These are phyloP conservation scores for Lepidothrix coronata DNA, from an alignment of 2,113 vertebrate genomes.

Conservation along the genomic window DNA sequence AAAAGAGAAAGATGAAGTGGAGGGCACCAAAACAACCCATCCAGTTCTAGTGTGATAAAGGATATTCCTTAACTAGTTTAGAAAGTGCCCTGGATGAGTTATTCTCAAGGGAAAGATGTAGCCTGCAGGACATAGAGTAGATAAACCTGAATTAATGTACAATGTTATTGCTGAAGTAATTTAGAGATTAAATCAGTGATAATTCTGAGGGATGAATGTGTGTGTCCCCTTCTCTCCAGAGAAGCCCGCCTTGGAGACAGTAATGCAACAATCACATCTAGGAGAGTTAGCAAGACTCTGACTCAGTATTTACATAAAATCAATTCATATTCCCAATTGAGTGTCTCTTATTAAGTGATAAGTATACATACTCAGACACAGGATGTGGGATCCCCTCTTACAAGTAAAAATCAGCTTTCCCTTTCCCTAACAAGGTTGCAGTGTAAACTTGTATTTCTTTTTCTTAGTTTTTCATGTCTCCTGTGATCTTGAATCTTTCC, in stretches of 20 bases:
- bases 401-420: neutral
- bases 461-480: neutral
- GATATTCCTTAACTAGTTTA: neutral
- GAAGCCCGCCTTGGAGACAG: neutral
- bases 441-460: neutral
- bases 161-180: neutral
- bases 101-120: neutral
- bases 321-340: neutral
- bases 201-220: neutral
- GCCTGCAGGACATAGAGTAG: neutral
- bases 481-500: neutral
- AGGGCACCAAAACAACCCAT: neutral
- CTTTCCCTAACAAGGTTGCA: neutral
- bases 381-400: neutral
- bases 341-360: neutral
- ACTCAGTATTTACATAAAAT: neutral
- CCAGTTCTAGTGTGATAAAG: neutral
- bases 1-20: neutral
- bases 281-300: neutral
- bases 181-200: neutral
- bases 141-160: neutral
- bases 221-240: neutral
- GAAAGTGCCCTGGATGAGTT: neutral
- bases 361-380: neutral
- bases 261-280: neutral